These are phyloP conservation scores for Andrena bicolor DNA, from an alignment of 2,888 invertebrate genomes.

Conservation along the genomic window DNA sequence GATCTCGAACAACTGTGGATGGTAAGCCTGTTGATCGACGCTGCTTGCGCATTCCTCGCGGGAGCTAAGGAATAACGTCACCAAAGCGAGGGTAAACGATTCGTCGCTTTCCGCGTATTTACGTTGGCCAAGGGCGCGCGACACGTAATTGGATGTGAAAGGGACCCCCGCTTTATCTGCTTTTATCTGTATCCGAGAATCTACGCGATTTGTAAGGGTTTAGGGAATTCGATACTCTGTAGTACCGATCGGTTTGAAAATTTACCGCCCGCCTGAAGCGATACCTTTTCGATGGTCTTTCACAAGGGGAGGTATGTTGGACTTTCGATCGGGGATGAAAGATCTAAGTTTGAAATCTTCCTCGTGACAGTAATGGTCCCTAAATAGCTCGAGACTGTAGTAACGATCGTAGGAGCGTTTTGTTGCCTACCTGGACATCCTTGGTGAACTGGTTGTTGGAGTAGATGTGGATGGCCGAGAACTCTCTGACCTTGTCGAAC, in stretches of 20 bases:
- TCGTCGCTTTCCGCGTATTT: constrained; percentile 53
- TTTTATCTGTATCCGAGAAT: constrained; percentile 25
- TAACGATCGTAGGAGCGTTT: not conserved
- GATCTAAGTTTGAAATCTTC: not conserved
- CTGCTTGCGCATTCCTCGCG: constrained; percentile 72
- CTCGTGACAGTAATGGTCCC: no score
- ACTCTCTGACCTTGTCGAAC: constrained; percentile 94
- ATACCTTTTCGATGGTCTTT: not conserved
- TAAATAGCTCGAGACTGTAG: not conserved
- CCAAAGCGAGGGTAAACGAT: constrained; percentile 70
- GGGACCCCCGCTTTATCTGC: constrained; percentile 42
- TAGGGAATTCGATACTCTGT: constrained; percentile 1
- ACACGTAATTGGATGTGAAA: constrained; percentile 61
- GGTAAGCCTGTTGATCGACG: constrained; percentile 79
- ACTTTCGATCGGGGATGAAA: not conserved
- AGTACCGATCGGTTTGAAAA: not conserved
- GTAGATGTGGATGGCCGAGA: constrained; percentile 92
- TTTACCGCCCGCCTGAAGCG: not conserved
- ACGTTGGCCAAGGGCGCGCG: constrained; percentile 18
- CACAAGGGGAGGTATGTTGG: not conserved
- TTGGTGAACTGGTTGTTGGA: constrained; percentile 94
- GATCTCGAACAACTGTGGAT: constrained; percentile 58
- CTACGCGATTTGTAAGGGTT: constrained; percentile 5
- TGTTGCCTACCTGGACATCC: constrained; percentile 90
- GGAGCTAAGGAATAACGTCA: constrained; percentile 65